Percentiles rank a stretch among this genome's conserved stretches.
These are phyloP conservation scores for Criorhina ranunculi DNA, from an alignment of 2,888 invertebrate genomes.

Conservation along the genomic window DNA sequence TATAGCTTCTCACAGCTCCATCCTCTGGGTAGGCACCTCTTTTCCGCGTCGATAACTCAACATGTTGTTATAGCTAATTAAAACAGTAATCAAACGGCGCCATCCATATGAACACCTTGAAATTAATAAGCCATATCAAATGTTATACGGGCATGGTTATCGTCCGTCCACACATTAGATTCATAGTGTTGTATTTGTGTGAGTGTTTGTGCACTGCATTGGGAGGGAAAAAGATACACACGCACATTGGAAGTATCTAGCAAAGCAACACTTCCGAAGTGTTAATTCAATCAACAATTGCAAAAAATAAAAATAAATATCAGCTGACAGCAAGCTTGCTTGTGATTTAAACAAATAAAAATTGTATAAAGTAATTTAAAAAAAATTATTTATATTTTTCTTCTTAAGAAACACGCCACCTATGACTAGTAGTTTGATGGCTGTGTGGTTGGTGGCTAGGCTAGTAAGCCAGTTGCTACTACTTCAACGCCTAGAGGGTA, in stretches of 20 bases:
- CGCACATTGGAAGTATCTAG: conserved; percentile 4
- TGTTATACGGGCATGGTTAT: conserved; percentile 38
- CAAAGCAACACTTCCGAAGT: conserved; percentile 37
- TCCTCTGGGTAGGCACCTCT: conserved; percentile 26
- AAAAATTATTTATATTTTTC: conserved; percentile 28
- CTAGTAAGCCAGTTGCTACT: background rate
- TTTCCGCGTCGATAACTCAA: conserved; percentile 62
- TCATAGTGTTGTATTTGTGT: no score
- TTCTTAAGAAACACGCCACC: conserved; percentile 50
- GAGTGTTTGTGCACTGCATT: background rate
- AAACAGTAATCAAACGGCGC: conserved; percentile 74
- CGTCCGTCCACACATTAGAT: conserved; percentile 28
- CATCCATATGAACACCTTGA: conserved; percentile 71
- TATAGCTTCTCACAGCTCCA: conserved; percentile 18
- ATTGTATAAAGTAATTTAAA: conserved; percentile 28
- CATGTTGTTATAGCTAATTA: conserved; percentile 67
- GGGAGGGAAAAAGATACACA: background rate
- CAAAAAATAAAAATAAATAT: conserved; percentile 8
- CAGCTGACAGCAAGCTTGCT: conserved; percentile 19
- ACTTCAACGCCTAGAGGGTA: no score
- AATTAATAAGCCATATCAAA: conserved; percentile 70
- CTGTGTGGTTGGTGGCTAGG: background rate
- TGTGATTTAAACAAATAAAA: conserved; percentile 44
- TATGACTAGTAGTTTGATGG: conserved; percentile 11
- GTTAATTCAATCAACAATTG: conserved; percentile 47